Base-by-base conservation (phyloP, 1,140 invertebrate species). In the Ladona fulva region DNA sequence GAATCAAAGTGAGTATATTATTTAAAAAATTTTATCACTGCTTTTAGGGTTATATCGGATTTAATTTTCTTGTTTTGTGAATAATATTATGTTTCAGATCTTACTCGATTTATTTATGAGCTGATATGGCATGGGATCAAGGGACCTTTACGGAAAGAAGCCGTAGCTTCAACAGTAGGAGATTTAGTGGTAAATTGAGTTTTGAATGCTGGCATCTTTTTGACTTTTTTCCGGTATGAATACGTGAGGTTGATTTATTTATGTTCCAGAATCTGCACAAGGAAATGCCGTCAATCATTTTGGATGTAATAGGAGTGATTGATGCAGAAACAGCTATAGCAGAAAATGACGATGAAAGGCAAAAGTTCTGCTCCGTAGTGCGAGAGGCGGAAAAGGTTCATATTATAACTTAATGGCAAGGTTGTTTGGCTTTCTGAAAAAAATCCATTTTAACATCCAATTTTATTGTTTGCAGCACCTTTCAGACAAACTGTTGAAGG, bases 401-500 rank as follows among this genome's bases (percentile, higher is more conserved):
- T 42, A 19, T 25, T 16, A 10, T 79, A 77, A 29, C 7, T 73
- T 76, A 24, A 42, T 77, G 22, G 52, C 7, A 29, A 29, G 29
- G 25, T 77, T n/a, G 25, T 3, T 76, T 42, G 19, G 12, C 8
- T n/a, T 14, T 25, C 1, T 19, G 10, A 77, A 8, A 16, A 24
- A 66, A 77, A 29, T n/a, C 12, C 24, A 75, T 24, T 42, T 76
- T 77, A 37, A 76, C 6, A 78, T 0, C 22, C 29, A 0, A 25
- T 81, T 82, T 82, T 80, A 77, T 82, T 79, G 79, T 79, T 85
- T 87, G 79, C 81, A 92, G 85, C 90, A 94, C 82, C 88, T 96
- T 79, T 92, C 94, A 78, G 93, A 96, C 79, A 91, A 92, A 83
- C 86, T 98, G 79, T 85, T 97, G 25, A 97, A 97, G 83, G 97